A percentile compares a stretch with the other conserved stretches of the same genome.
These are phyloP conservation scores for Pyrocoelia pectoralis DNA, from an alignment of 2,888 invertebrate species.

Conservation along the genomic window DNA sequence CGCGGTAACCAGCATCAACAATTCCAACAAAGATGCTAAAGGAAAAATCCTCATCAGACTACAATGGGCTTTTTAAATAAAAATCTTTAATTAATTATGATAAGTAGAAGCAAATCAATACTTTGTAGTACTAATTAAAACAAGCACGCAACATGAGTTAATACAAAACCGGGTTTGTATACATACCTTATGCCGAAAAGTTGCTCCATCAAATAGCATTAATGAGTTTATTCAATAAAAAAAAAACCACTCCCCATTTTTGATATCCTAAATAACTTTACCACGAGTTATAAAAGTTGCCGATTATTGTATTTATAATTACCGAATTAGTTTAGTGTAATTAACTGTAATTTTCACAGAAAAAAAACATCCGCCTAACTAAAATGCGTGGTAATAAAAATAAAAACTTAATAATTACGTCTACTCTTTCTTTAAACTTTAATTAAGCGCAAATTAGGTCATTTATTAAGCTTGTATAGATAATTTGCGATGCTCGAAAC, in stretches of 20 bases:
- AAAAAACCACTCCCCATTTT: conserved; percentile 8
- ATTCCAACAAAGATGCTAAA: conserved; percentile 7
- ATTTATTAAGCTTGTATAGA: too few species aligned
- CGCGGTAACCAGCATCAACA: conserved; percentile 4
- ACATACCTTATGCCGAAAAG: conserved; percentile 54
- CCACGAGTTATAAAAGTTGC: conserved; percentile 7
- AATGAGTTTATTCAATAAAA: conserved; percentile 38
- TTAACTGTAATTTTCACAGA: neutral
- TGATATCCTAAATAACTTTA: conserved; percentile 16
- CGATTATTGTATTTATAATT: conserved; percentile 8
- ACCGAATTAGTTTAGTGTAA: neutral
- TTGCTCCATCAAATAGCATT: conserved; percentile 51
- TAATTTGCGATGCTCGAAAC: too few species aligned
- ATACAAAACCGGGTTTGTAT: conserved; percentile 38
- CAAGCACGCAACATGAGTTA: conserved; percentile 49
- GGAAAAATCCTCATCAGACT: conserved; percentile 26
- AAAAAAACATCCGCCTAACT: too few species aligned
- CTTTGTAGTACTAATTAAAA: conserved; percentile 56
- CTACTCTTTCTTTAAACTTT: too few species aligned
- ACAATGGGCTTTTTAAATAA: conserved; percentile 46
- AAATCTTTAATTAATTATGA: conserved; percentile 58
- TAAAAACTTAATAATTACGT: too few species aligned
- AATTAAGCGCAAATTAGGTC: too few species aligned
- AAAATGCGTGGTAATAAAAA: too few species aligned
- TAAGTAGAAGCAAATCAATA: conserved; percentile 58